A percentile compares a stretch with the other conserved stretches of the same genome.
Evolutionary conservation across 2,797 vertebrate genomes (phyloP).

Genomic region (Bryconaethiops microstoma): DNA sequence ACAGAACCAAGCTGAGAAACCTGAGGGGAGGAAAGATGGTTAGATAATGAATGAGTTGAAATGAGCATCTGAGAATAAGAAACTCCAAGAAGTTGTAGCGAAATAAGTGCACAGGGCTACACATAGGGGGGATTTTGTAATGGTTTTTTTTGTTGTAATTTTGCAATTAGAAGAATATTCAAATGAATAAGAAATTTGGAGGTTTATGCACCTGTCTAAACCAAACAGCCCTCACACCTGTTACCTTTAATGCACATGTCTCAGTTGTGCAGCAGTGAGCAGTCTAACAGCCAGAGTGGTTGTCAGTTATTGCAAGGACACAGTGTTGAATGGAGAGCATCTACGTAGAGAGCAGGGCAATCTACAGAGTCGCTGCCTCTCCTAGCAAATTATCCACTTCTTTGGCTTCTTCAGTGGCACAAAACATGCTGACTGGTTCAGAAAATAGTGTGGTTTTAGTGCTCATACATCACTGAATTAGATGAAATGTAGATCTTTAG

Average conservation of each 20-base stretch:
- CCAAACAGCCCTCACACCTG: not conserved
- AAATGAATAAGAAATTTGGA: not conserved
- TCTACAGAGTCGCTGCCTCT: constrained; percentile 12
- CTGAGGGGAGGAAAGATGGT: not conserved
- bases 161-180: no score
- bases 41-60: not conserved
- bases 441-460: not conserved
- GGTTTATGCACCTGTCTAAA: not conserved
- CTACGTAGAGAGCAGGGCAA: constrained; percentile 9
- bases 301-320: not conserved
- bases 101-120: no score
- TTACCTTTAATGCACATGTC: not conserved
- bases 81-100: no score
- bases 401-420: not conserved
- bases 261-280: not conserved
- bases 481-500: not conserved
- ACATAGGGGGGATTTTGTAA: no score
- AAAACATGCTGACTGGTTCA: not conserved
- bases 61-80: no score
- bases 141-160: no score
- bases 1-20: not conserved
- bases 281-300: constrained; percentile 2
- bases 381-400: constrained; percentile 19
- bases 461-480: not conserved
- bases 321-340: constrained; percentile 28